Conservation (phyloP, 2,888 invertebrate species). For the Spodoptera picta region DNA sequence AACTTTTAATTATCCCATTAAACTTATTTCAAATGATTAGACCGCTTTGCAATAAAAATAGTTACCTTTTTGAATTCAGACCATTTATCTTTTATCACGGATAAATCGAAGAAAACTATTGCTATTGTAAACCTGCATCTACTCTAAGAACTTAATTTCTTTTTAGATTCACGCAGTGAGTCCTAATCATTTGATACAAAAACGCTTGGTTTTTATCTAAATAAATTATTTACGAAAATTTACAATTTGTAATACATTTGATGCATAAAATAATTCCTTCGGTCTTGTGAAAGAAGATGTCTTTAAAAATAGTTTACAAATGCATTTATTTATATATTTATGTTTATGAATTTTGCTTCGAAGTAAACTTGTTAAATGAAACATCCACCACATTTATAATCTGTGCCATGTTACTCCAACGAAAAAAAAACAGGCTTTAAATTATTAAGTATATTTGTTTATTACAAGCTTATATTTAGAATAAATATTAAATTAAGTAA, state of each 20-base stretch:
- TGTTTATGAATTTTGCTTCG: slow-evolving; percentile 35
- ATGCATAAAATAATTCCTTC: slow-evolving; percentile 13
- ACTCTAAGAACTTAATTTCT: too few species aligned
- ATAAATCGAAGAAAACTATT: not conserved
- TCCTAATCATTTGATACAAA: not conserved
- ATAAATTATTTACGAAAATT: not conserved
- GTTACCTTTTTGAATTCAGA: too few species aligned
- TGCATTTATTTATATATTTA: slow-evolving; percentile 47
- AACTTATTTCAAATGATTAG: too few species aligned
- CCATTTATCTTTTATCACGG: not conserved
- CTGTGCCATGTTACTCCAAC: slow-evolving; percentile 57
- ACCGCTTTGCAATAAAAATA: not conserved
- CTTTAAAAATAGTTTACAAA: slow-evolving; percentile 23
- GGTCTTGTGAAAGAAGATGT: slow-evolving; percentile 27
- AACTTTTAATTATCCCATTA: too few species aligned
- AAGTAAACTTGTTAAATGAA: slow-evolving; percentile 17
- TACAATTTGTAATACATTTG: slow-evolving; percentile 27
- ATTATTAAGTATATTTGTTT: slow-evolving; percentile 47
- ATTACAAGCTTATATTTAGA: slow-evolving; percentile 53
- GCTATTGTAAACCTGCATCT: too few species aligned
- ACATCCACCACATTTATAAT: slow-evolving; percentile 24
- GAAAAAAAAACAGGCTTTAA: slow-evolving; percentile 58
- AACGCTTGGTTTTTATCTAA: not conserved
- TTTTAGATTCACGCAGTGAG: not conserved
- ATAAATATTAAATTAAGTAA: slow-evolving; percentile 46